A percentile compares a stretch with the other conserved stretches of the same genome.
Conservation (phyloP, 2,797 vertebrate species). For the Ammospiza maritima region DNA sequence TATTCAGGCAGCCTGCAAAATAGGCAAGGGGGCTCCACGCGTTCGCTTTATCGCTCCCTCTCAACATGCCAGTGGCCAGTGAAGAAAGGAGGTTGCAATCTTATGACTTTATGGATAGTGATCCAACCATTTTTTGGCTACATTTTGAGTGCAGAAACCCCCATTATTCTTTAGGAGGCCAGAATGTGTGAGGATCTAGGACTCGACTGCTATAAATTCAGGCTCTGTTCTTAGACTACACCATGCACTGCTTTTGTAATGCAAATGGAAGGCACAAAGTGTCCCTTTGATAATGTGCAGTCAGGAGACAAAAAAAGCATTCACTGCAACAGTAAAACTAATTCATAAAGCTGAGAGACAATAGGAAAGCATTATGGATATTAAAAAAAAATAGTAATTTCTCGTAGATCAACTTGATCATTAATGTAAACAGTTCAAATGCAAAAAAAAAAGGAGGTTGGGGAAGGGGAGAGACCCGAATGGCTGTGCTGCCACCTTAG, state of each 20-base stretch:
- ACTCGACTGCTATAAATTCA: conserved; percentile 78
- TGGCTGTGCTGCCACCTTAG: neutral
- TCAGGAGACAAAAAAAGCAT: conserved; percentile 84
- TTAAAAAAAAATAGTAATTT: conserved; percentile 61
- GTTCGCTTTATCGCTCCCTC: neutral
- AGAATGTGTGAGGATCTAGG: conserved; percentile 69
- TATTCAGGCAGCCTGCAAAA: neutral
- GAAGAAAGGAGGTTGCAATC: conserved; percentile 53
- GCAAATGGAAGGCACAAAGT: conserved; percentile 88
- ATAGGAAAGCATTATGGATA: conserved; percentile 75
- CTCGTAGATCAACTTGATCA: conserved; percentile 70
- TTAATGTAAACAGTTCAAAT: conserved; percentile 68
- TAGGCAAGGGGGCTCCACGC: neutral
- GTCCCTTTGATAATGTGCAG: conserved; percentile 90
- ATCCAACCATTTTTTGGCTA: conserved; percentile 63
- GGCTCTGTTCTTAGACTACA: conserved; percentile 75
- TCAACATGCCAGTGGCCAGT: neutral
- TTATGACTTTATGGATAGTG: conserved; percentile 42
- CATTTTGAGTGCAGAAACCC: conserved; percentile 4
- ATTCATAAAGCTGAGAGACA: conserved; percentile 82
- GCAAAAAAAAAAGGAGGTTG: neutral
- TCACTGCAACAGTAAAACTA: conserved; percentile 89
- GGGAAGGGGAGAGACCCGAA: neutral
- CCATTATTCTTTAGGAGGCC: conserved; percentile 51
- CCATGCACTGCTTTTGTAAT: conserved; percentile 83